A percentile compares a stretch with the other conserved stretches of the same genome.
phyloP scores from a whole-genome alignment of 2,113 vertebrate genomes.

The Anguilla japonica region DNA sequence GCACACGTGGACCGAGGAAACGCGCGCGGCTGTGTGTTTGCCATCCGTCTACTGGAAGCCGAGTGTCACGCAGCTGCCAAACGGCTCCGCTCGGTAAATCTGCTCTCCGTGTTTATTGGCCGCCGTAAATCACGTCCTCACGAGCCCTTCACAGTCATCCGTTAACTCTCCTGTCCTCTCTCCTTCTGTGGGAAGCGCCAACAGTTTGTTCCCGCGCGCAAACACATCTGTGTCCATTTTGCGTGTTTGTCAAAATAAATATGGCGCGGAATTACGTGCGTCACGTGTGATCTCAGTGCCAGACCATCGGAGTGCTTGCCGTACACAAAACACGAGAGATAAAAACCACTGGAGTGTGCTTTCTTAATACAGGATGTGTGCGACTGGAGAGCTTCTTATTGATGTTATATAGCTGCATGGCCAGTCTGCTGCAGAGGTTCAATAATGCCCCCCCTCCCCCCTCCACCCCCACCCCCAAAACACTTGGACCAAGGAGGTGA shows the following conservation, averaged over 20 bases:
- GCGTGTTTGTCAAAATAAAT: background rate
- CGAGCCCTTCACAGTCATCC: background rate
- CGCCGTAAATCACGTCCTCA: background rate
- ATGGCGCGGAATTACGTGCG: background rate
- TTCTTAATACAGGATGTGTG: background rate
- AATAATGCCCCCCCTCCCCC: background rate
- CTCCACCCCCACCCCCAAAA: background rate
- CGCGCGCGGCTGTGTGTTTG: background rate
- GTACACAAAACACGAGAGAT: background rate
- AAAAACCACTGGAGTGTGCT: background rate
- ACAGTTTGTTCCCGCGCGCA: background rate
- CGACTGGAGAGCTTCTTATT: background rate
- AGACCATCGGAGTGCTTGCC: background rate
- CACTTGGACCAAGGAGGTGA: background rate
- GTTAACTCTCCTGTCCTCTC: background rate
- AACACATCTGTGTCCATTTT: background rate
- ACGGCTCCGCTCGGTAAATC: background rate
- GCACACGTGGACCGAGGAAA: background rate
- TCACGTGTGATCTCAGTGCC: background rate
- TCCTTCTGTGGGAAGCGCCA: background rate
- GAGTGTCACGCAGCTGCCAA: background rate
- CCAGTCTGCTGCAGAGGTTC: background rate
- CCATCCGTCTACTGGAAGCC: background rate
- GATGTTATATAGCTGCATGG: background rate
- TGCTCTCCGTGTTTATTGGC: background rate